Percentiles rank a stretch among this genome's conserved stretches.
These are phyloP conservation scores for Tipula helvola DNA, from an alignment of 2,888 invertebrate species.

Conservation along the genomic window DNA sequence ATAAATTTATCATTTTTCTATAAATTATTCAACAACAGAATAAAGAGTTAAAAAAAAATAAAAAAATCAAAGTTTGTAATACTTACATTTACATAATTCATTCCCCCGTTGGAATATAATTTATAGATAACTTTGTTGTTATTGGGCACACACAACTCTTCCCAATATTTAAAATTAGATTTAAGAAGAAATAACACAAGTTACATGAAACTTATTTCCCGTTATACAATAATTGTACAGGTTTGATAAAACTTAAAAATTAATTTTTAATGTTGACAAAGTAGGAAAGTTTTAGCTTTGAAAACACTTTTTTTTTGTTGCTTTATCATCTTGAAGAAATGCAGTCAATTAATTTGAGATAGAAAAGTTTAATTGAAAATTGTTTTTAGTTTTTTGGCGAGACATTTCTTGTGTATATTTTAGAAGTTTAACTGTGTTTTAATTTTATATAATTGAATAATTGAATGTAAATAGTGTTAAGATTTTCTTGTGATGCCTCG, in stretches of 20 bases:
- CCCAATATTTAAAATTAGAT: not conserved
- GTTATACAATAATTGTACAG: not conserved
- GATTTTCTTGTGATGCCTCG: too few species aligned
- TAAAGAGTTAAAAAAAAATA: not conserved
- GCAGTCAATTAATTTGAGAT: not conserved
- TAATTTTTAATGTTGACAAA: not conserved
- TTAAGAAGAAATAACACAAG: not conserved
- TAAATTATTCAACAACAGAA: not conserved
- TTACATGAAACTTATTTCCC: not conserved
- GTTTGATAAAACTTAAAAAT: not conserved
- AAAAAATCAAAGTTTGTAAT: not conserved
- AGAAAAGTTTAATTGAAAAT: not conserved
- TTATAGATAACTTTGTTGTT: not conserved
- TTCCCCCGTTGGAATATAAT: not conserved
- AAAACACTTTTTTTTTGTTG: not conserved
- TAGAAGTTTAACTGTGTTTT: not conserved
- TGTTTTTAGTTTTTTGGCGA: not conserved
- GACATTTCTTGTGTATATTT: not conserved
- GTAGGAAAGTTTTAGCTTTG: not conserved
- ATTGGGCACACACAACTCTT: not conserved
- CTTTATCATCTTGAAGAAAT: not conserved
- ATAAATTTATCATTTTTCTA: not conserved
- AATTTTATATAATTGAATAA: not conserved
- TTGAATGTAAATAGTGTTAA: not conserved
- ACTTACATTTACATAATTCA: not conserved